Percentiles rank a stretch among this genome's conserved stretches.
phyloP scores from a whole-genome alignment of 2,797 vertebrate species.

The Caiman crocodilus region DNA sequence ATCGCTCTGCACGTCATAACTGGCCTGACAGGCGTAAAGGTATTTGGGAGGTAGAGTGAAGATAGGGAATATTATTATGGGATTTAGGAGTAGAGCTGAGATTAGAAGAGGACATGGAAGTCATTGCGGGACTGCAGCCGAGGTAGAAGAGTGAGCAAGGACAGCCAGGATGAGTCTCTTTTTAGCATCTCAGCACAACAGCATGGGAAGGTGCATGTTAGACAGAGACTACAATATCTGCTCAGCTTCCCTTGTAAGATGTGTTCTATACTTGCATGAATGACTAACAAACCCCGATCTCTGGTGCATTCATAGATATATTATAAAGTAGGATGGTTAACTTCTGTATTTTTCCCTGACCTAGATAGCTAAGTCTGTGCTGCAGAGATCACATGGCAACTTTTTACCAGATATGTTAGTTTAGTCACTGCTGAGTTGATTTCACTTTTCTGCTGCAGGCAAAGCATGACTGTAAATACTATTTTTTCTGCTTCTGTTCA shows the following conservation, averaged over 20 bases:
- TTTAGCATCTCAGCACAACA: not conserved
- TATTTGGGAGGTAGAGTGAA: too few species aligned
- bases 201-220: not conserved
- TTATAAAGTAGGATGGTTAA: not conserved
- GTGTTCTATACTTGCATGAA: not conserved
- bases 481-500: not conserved
- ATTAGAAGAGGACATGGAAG: not conserved
- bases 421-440: not conserved
- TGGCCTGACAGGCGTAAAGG: not conserved
- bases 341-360: constrained; percentile 1
- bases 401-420: not conserved
- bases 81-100: not conserved
- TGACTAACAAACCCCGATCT: not conserved
- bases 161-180: not conserved
- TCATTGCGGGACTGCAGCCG: not conserved
- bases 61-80: too few species aligned
- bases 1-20: not conserved
- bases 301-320: not conserved
- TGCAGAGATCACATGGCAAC: not conserved
- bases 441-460: not conserved
- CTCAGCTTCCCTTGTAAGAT: not conserved
- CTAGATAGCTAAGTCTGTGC: constrained; percentile 4
- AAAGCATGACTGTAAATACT: not conserved
- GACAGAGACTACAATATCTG: not conserved
- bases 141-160: not conserved